Percentiles rank a stretch among this genome's conserved stretches.
Evolutionary conservation across 1,140 invertebrate species (phyloP).

Genomic region (Macrobrachium nipponense): DNA sequence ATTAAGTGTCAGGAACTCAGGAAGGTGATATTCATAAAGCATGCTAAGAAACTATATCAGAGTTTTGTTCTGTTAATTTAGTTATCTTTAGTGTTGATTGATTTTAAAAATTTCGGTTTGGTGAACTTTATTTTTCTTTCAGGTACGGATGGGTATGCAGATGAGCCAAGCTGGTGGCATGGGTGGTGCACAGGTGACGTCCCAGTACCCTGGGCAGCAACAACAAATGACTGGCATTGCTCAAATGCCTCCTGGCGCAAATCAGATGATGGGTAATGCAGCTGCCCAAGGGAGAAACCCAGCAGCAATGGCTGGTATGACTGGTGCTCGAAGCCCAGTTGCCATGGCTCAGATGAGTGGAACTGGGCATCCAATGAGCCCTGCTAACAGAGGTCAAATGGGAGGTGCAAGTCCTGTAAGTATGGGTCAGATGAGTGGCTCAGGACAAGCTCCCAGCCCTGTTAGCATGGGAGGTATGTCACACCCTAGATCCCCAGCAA

Average conservation of each 20-base stretch:
- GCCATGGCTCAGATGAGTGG: slow-evolving; percentile 62
- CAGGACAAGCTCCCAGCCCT: slow-evolving; percentile 60
- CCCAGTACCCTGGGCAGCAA: slow-evolving; percentile 59
- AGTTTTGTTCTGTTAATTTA: too few relatives aligned
- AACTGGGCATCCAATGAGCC: slow-evolving; percentile 60
- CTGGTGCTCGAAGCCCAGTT: slow-evolving; percentile 58
- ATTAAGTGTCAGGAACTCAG: too few relatives aligned
- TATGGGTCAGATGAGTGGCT: slow-evolving; percentile 61
- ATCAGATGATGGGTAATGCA: slow-evolving; percentile 58
- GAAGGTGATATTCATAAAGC: too few relatives aligned
- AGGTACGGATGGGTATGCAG: slow-evolving; percentile 62
- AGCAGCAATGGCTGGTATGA: slow-evolving; percentile 55
- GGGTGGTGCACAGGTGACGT: slow-evolving; percentile 62
- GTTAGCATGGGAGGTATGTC: slow-evolving; percentile 60
- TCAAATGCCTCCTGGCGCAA: slow-evolving; percentile 55
- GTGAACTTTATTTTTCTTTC: slow-evolving; percentile 17
- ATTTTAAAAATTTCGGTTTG: not conserved
- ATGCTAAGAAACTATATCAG: too few relatives aligned
- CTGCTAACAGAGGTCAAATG: slow-evolving; percentile 63
- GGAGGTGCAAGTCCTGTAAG: slow-evolving; percentile 61
- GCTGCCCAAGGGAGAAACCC: slow-evolving; percentile 53
- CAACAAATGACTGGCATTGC: slow-evolving; percentile 56
- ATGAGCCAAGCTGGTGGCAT: slow-evolving; percentile 63
- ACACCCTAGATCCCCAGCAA: slow-evolving; percentile 59
- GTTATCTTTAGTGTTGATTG: too few relatives aligned